These are phyloP conservation scores for Myotis myotis DNA, from an alignment of 2,797 vertebrate species.

Conservation along the genomic window DNA sequence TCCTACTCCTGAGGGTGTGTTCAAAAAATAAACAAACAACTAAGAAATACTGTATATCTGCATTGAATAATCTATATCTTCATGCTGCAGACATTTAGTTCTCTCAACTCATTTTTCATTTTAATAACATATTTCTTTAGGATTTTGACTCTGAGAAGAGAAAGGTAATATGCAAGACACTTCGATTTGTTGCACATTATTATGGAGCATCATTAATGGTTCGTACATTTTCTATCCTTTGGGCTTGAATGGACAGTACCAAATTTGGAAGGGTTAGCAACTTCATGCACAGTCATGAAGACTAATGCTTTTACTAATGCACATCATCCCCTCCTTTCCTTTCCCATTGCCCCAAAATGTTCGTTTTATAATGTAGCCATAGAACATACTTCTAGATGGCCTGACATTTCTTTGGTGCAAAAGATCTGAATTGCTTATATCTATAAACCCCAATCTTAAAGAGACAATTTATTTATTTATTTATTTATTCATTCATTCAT, in stretches of 20 bases:
- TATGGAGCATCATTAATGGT: conserved; percentile 95
- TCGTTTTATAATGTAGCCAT: neutral
- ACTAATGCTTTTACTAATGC: neutral
- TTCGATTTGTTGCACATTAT: conserved; percentile 95
- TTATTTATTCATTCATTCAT: neutral
- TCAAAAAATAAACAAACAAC: neutral
- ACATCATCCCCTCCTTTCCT: neutral
- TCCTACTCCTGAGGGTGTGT: neutral
- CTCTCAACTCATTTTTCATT: conserved; percentile 60
- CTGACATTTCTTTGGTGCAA: neutral
- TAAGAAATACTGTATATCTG: conserved; percentile 2
- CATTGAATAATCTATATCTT: conserved; percentile 18
- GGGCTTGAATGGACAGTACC: neutral
- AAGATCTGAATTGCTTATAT: neutral
- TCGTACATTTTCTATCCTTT: conserved; percentile 74
- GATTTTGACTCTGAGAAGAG: conserved; percentile 95
- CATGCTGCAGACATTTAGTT: neutral
- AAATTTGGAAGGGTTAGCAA: neutral
- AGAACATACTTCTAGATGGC: neutral
- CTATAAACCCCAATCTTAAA: neutral
- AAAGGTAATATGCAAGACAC: conserved; percentile 94
- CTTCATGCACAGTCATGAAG: neutral
- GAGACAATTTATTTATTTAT: neutral
- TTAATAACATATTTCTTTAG: conserved; percentile 82
- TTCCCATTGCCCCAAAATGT: neutral